Evolutionary conservation across 2,797 vertebrate species (phyloP).

Genomic region (Sebastes nivosus): DNA sequence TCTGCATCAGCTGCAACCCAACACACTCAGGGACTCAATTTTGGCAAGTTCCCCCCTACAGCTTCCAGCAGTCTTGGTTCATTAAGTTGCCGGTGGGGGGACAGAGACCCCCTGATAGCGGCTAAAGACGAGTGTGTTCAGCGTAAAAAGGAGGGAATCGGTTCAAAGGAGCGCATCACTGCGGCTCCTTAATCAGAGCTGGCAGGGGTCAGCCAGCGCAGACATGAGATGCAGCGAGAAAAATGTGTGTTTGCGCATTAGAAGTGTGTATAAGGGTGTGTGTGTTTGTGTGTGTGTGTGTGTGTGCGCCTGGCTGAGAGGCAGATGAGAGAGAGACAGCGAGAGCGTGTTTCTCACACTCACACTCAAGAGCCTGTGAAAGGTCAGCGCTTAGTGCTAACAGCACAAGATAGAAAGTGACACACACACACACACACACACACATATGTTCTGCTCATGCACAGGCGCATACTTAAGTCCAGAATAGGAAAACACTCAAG

Average conservation of each 20-base stretch:
- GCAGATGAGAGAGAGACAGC: conserved; percentile 83
- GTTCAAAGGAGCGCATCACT: conserved; percentile 94
- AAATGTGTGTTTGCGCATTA: conserved; percentile 34
- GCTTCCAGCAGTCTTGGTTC: conserved; percentile 71
- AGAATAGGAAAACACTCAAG: conserved; percentile 71
- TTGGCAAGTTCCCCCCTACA: conserved; percentile 51
- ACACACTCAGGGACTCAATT: conserved; percentile 33
- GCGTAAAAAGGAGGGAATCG: conserved; percentile 89
- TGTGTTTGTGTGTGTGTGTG: conserved; percentile 31
- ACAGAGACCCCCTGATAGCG: conserved; percentile 88
- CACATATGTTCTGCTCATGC: conserved; percentile 24
- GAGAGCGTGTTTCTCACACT: conserved; percentile 91
- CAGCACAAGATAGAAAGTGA: conserved; percentile 72
- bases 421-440: conserved; percentile 24
- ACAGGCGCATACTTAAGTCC: conserved; percentile 61
- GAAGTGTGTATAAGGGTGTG: conserved; percentile 34
- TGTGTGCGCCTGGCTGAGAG: conserved; percentile 59
- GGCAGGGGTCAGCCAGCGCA: conserved; percentile 90
- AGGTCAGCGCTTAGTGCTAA: conserved; percentile 85
- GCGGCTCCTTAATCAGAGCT: conserved; percentile 93
- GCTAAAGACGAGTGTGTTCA: conserved; percentile 89
- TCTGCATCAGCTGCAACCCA: conserved; percentile 12
- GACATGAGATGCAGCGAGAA: conserved; percentile 66
- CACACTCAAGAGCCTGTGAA: conserved; percentile 90
- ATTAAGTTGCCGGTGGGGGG: conserved; percentile 76